A percentile compares a stretch with the other conserved stretches of the same genome.
phyloP scores from a whole-genome alignment of 2,888 invertebrate genomes.

The Deroplatys truncata region DNA sequence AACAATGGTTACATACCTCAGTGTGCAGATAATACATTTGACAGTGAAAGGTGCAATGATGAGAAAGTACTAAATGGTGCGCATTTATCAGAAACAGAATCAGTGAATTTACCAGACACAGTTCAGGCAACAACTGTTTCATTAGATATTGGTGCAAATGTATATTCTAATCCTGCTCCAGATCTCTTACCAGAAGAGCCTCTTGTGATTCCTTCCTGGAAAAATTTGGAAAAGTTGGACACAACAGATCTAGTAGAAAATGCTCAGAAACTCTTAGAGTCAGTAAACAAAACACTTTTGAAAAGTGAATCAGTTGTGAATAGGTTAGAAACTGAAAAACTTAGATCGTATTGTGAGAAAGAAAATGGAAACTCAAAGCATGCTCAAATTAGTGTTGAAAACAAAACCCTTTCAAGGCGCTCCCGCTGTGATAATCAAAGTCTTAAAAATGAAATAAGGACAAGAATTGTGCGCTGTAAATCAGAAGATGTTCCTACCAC shows the following conservation, averaged over 20 bases:
- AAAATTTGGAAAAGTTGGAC: conserved; percentile 27
- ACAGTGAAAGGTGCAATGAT: background rate
- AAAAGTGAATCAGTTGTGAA: conserved; percentile 40
- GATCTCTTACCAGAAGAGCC: conserved; percentile 4
- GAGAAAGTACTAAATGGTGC: background rate
- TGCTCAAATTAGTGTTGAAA: background rate
- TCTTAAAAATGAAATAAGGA: background rate
- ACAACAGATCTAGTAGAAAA: conserved; percentile 44
- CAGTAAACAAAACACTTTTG: conserved; percentile 45
- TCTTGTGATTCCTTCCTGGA: conserved; percentile 9
- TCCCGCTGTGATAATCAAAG: background rate
- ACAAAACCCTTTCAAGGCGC: background rate
- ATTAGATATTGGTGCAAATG: background rate
- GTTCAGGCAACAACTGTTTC: background rate
- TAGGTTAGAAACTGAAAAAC: background rate
- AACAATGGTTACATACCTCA: background rate
- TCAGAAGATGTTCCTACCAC: background rate
- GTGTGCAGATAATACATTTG: background rate
- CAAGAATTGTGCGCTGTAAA: background rate
- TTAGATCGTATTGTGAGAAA: background rate
- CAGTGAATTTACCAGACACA: background rate
- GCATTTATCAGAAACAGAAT: background rate
- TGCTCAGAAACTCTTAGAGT: conserved; percentile 45
- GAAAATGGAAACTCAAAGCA: background rate
- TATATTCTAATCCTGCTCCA: background rate